These are phyloP conservation scores for Rhynchonema sp. DNA, from an alignment of 2,888 invertebrate species.

Conservation along the genomic window DNA sequence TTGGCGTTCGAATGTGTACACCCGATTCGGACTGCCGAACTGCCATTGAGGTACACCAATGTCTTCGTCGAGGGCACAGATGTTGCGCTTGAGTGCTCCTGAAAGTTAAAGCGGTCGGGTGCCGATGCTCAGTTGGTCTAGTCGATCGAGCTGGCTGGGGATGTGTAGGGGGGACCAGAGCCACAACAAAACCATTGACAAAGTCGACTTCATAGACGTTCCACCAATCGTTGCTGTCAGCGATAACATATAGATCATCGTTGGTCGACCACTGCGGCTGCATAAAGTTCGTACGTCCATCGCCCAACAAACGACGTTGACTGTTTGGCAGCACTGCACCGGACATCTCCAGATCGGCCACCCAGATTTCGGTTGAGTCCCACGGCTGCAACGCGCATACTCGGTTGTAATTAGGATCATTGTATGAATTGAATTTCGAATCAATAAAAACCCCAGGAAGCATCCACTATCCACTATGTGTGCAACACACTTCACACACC, in stretches of 20 bases:
- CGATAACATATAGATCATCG: constrained; percentile 25
- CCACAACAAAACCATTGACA: neutral
- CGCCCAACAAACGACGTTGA: constrained; percentile 18
- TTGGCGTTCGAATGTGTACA: constrained; percentile 13
- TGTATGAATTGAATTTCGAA: neutral
- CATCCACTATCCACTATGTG: too few species aligned
- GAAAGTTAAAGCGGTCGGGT: neutral
- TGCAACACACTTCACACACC: too few species aligned
- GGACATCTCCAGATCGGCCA: constrained; percentile 19
- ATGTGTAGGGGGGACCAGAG: too few species aligned
- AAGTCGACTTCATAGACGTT: constrained; percentile 28
- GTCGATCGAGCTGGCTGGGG: too few species aligned
- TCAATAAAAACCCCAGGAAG: too few species aligned
- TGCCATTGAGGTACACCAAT: constrained; percentile 28
- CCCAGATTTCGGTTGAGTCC: constrained; percentile 30
- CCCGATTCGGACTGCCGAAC: constrained; percentile 17
- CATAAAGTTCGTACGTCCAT: constrained; percentile 21
- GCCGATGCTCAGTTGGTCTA: neutral
- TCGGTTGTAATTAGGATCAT: neutral
- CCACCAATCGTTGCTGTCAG: constrained; percentile 31
- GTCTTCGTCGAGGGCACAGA: constrained; percentile 15
- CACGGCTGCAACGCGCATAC: constrained; percentile 33
- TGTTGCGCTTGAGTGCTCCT: constrained; percentile 7
- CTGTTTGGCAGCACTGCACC: constrained; percentile 10
- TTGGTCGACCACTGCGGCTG: constrained; percentile 28